Evolutionary conservation across 2,113 vertebrate species (phyloP), one percentile per base, ranked within the genome.

Genomic region (Ctenomys sociabilis): DNA sequence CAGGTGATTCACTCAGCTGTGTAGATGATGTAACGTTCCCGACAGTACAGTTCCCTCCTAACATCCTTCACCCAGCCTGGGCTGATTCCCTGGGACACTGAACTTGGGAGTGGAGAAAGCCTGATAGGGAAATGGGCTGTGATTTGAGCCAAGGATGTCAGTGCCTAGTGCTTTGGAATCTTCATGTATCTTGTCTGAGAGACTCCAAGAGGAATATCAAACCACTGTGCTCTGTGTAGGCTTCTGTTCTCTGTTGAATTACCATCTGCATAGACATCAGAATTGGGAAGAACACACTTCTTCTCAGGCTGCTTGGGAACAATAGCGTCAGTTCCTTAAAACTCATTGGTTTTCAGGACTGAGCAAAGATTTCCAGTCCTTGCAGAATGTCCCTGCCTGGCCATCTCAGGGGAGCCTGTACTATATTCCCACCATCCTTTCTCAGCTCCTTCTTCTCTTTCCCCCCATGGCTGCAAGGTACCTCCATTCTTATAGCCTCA

Each of bases 11-110:
- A 5, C 10, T 19, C 28, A 11, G 52, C 61, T 57, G 7, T 45
- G 40, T 24, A 17, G 40, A 14, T 45, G 49, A 8, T 16, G 49
- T 22, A 54, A 4, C 21, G 70, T 59, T 26, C 2, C 16, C 19
- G 61, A 45, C 35, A 52, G 8, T 22, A 3, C 8, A 19, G n/a
- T 54, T 28, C 28, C 84, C 85, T 72, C 45, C 72, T 73, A n/a
- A 59, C 14, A 0, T 24, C 0, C 7, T 49, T 45, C 10, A 43
- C 2, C 30, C 7, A 63, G 2, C 16, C 9, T 32, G 32, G 37
- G 17, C 30, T 57, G 19, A n/a, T 21, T 8, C 14, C 32, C 22
- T 1, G 8, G 12, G 43, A 40, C 10, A 3, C 13, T 81, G 54
- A 57, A 52, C 16, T 16, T 45, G 28, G 7, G 63, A 30, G 26